These are phyloP conservation scores for Seladonia tumulorum DNA, from an alignment of 2,888 invertebrate genomes.

Conservation along the genomic window DNA sequence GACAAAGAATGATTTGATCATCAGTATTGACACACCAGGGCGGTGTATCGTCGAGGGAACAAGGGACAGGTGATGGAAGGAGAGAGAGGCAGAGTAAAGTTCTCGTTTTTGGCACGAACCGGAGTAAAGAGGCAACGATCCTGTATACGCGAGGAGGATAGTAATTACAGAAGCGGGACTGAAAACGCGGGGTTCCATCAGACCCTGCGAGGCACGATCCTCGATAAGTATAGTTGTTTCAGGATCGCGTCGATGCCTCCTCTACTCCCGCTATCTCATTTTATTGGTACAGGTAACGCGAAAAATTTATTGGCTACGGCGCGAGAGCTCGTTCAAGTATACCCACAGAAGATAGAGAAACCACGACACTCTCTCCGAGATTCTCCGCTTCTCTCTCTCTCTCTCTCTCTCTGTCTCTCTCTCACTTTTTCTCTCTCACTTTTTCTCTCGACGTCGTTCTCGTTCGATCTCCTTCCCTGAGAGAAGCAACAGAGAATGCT, in stretches of 20 bases:
- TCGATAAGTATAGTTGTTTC: slow-evolving; percentile 84
- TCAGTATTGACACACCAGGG: neutral
- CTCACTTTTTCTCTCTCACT: neutral
- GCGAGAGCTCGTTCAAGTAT: slow-evolving; percentile 49
- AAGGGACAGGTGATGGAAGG: slow-evolving; percentile 15
- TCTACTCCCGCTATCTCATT: slow-evolving; percentile 82
- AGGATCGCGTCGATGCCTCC: slow-evolving; percentile 81
- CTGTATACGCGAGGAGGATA: slow-evolving; percentile 77
- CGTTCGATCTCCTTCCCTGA: neutral
- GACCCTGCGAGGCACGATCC: slow-evolving; percentile 83
- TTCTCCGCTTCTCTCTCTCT: neutral
- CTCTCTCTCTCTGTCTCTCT: neutral
- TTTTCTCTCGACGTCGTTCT: neutral
- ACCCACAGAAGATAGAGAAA: slow-evolving; percentile 51
- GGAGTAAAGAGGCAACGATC: slow-evolving; percentile 67
- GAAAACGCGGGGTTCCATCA: slow-evolving; percentile 76
- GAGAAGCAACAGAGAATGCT: slow-evolving; percentile 12
- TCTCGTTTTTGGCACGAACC: slow-evolving; percentile 63
- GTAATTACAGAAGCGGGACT: slow-evolving; percentile 83
- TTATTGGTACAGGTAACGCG: slow-evolving; percentile 81
- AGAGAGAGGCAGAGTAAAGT: slow-evolving; percentile 28
- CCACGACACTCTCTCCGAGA: slow-evolving; percentile 35
- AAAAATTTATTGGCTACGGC: slow-evolving; percentile 78
- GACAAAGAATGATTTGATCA: neutral
- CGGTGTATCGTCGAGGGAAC: neutral